These are phyloP conservation scores for Drosophila phalerata DNA, from an alignment of 2,888 invertebrate genomes.

Conservation along the genomic window DNA sequence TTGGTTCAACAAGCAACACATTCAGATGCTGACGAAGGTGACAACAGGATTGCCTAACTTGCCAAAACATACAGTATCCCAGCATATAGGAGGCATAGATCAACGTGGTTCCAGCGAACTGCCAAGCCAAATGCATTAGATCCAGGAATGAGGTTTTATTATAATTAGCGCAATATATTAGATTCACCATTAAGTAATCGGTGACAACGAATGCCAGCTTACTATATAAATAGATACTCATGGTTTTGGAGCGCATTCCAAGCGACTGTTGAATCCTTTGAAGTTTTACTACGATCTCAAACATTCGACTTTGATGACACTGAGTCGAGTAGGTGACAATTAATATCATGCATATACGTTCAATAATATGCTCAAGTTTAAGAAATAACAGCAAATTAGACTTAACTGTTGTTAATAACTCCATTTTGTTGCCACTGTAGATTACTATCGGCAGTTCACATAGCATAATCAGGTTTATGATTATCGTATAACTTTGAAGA, in stretches of 20 bases:
- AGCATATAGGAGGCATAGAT: background rate
- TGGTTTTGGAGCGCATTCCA: background rate
- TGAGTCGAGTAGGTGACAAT: background rate
- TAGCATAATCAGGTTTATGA: background rate
- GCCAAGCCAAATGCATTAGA: background rate
- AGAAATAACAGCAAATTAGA: background rate
- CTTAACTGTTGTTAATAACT: background rate
- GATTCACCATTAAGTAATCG: background rate
- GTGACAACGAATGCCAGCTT: background rate
- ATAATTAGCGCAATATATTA: background rate
- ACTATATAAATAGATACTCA: background rate
- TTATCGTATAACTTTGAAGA: slow-evolving; percentile 2
- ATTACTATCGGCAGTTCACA: background rate
- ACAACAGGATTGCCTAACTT: background rate
- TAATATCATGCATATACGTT: background rate
- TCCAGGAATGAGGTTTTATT: background rate
- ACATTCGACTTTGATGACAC: background rate
- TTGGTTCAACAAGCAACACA: background rate
- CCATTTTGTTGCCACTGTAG: background rate
- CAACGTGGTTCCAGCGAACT: background rate
- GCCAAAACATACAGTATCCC: background rate
- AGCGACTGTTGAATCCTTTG: background rate
- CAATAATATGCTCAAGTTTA: background rate
- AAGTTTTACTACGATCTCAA: background rate
- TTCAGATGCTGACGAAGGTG: background rate